Evolutionary conservation across 37 sponge, comb jelly and placozoan species (phyloP).

Genomic region (Beroe ovata): DNA sequence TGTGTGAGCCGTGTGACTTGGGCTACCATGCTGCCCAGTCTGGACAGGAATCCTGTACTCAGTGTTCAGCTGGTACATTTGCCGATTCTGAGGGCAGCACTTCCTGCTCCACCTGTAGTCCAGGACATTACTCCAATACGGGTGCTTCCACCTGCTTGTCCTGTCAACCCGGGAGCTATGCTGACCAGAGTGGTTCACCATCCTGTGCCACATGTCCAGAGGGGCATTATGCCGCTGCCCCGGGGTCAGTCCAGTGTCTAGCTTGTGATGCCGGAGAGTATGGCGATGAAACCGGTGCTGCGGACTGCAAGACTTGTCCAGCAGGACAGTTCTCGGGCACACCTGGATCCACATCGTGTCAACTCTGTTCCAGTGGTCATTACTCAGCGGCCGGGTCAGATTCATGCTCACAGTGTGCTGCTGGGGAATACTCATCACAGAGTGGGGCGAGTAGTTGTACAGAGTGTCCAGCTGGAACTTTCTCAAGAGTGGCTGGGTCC

Average conservation of each 20-base stretch:
- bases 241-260: neutral
- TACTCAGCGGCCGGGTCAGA: neutral
- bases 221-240: neutral
- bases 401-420: neutral
- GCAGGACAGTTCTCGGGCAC: neutral
- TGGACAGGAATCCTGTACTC: neutral
- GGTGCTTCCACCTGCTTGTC: neutral
- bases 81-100: neutral
- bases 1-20: neutral
- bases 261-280: neutral
- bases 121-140: neutral
- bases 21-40: neutral
- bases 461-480: neutral
- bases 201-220: constrained; percentile 1
- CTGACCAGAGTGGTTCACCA: neutral
- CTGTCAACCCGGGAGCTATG: neutral
- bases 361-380: neutral
- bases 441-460: neutral
- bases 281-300: neutral
- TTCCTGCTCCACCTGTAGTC: neutral
- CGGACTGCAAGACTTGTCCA: constrained; percentile 5
- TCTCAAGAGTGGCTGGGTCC: neutral
- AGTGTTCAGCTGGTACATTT: neutral
- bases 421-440: neutral
- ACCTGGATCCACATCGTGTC: neutral